Percentiles rank a stretch among this genome's conserved stretches.
Conservation (phyloP, 2,888 invertebrate species). For the Oscheius sp. region DNA sequence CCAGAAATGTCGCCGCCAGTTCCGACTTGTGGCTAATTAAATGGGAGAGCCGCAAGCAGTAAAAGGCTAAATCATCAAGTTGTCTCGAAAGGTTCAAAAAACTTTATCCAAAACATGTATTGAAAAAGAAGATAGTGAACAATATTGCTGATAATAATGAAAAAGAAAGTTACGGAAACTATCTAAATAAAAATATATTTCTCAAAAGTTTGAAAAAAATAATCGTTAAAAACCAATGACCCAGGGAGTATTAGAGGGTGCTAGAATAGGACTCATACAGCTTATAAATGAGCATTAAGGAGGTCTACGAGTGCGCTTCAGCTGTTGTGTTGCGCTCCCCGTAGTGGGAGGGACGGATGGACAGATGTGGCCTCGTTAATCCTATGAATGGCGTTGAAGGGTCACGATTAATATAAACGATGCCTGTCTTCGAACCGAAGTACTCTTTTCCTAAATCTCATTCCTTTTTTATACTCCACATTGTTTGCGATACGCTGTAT, state of each 20-base stretch:
- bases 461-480: too few species aligned
- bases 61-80: neutral
- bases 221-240: neutral
- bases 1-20: neutral
- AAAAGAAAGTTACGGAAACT: neutral
- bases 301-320: neutral
- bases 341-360: neutral
- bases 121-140: neutral
- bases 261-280: neutral
- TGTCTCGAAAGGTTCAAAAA: neutral
- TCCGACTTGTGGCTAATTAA: neutral
- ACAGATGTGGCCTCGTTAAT: constrained; percentile 25
- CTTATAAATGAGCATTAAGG: constrained; percentile 9
- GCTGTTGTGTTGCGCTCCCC: neutral
- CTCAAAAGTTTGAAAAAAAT: neutral
- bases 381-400: constrained; percentile 30
- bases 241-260: too few species aligned
- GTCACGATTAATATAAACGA: constrained; percentile 29
- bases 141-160: neutral
- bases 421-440: constrained; percentile 4
- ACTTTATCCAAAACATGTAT: neutral
- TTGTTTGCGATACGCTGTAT: too few species aligned
- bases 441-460: neutral
- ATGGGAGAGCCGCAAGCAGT: neutral
- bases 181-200: neutral